Conservation (phyloP, 2,888 invertebrate genomes). For the Incurvaria masculella region DNA sequence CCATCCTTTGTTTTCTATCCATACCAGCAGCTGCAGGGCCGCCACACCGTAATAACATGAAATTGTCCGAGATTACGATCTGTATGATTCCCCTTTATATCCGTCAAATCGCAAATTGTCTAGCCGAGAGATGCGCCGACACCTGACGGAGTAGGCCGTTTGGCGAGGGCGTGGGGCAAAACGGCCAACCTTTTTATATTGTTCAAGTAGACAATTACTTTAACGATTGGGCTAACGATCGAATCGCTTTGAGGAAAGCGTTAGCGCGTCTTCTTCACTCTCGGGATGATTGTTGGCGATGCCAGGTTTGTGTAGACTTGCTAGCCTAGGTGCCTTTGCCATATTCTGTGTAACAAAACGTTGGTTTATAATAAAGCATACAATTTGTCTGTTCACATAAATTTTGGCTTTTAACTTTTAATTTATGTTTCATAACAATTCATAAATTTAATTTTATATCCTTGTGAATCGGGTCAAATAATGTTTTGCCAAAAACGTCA, state of each 20-base stretch:
- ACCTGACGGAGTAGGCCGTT: constrained; percentile 13
- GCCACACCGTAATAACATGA: constrained; percentile 33
- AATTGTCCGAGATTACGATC: constrained; percentile 40
- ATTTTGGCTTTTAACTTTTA: too few relatives aligned
- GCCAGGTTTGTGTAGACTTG: too few relatives aligned
- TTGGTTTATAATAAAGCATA: too few relatives aligned
- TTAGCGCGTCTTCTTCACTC: background rate
- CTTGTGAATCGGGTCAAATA: too few relatives aligned
- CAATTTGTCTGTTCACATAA: too few relatives aligned
- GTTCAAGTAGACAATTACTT: background rate
- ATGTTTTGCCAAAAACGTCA: background rate
- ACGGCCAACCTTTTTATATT: background rate
- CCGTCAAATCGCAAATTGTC: constrained; percentile 49
- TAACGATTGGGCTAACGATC: too few relatives aligned
- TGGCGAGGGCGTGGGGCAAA: background rate
- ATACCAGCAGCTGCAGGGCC: background rate
- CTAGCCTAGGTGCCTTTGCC: too few relatives aligned
- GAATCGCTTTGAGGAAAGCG: background rate
- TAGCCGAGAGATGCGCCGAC: constrained; percentile 31
- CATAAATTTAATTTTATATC: too few relatives aligned
- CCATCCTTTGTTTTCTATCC: background rate
- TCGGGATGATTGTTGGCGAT: too few relatives aligned
- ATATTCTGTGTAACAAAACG: too few relatives aligned
- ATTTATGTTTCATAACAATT: too few relatives aligned
- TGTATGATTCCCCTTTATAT: constrained; percentile 39